phyloP scores from a whole-genome alignment of 2,113 vertebrate genomes.

The human (Homo sapiens) region GRCh38 chr6:33822501-33823000 shows the following conservation, averaged over 20 bases:
- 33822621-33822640: neutral
- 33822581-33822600: neutral
- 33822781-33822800: neutral
- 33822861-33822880: rapidly evolving
- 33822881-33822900: neutral
- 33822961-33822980: neutral
- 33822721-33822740: neutral
- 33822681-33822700: neutral
- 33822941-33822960: neutral
- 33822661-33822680: no score
- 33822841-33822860: neutral
- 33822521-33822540: neutral
- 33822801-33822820: neutral
- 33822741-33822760: neutral
- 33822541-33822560: neutral
- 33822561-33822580: neutral
- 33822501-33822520: neutral
- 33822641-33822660: neutral
- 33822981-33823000: rapidly evolving
- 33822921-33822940: neutral
- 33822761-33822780: rapidly evolving
- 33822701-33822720: neutral
- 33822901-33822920: neutral
- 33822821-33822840: no score
- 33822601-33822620: neutral